Conservation (phyloP, 1,140 invertebrate genomes). For the Periplaneta americana region DNA sequence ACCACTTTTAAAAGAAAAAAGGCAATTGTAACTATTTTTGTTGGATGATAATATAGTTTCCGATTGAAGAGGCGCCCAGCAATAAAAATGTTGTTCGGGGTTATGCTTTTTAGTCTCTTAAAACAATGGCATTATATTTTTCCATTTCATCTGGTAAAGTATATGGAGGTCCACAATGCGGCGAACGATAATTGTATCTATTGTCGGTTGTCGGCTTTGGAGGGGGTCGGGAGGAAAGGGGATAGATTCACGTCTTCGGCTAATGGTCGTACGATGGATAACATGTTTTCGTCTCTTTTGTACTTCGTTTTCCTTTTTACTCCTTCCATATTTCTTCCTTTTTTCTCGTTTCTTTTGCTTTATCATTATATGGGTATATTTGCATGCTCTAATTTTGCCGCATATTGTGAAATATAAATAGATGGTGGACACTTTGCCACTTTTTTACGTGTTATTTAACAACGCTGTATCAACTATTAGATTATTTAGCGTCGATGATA, state of each 20-base stretch:
- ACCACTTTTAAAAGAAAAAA: background rate
- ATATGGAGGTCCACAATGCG: background rate
- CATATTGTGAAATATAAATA: no score
- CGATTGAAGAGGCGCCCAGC: background rate
- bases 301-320: no score
- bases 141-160: conserved; percentile 17
- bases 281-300: background rate
- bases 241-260: background rate
- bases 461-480: no score
- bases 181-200: background rate
- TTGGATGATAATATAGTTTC: background rate
- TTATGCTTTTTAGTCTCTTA: background rate
- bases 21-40: background rate
- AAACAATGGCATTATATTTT: conserved; percentile 21
- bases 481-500: no score
- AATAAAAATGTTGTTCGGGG: background rate
- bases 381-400: no score
- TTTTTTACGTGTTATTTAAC: no score
- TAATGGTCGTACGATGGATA: background rate
- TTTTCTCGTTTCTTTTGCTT: background rate
- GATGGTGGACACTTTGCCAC: no score
- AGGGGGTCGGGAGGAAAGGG: background rate
- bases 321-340: background rate
- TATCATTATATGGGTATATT: no score
- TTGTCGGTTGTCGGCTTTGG: background rate